Evolutionary conservation across 2,888 invertebrate species (phyloP).

Genomic region (Noctua janthe): DNA sequence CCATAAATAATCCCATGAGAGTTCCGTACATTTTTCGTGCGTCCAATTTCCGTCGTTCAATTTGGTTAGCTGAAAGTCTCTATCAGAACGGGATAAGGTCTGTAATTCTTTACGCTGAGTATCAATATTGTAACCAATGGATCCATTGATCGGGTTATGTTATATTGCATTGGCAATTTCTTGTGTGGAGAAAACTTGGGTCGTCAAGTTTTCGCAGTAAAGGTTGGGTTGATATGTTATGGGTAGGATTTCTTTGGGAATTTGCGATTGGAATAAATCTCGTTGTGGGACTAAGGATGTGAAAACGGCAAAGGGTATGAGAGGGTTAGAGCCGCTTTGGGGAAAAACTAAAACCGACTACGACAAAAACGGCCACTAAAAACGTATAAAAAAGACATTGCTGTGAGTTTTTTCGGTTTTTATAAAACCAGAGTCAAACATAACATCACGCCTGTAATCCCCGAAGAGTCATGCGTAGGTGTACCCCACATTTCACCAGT

Average conservation of each 20-base stretch:
- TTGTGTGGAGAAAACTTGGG: constrained; percentile 46
- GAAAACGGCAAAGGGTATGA: neutral
- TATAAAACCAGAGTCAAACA: too few relatives aligned
- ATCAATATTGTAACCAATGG: constrained; percentile 60
- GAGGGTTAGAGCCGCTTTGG: neutral
- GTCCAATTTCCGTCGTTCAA: constrained; percentile 48
- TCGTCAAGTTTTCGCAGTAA: constrained; percentile 36
- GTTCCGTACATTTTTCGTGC: constrained; percentile 54
- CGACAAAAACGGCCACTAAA: neutral
- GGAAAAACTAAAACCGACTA: neutral
- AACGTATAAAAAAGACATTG: neutral
- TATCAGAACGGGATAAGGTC: constrained; percentile 40
- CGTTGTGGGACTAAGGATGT: neutral
- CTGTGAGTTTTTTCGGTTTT: too few relatives aligned
- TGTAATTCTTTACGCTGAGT: constrained; percentile 46
- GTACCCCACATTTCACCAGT: too few relatives aligned
- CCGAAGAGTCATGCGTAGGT: too few relatives aligned
- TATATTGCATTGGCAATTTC: constrained; percentile 65
- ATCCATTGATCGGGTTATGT: constrained; percentile 55
- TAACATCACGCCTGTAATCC: too few relatives aligned
- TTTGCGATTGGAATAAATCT: constrained; percentile 36
- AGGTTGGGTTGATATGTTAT: constrained; percentile 34
- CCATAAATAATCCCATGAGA: constrained; percentile 62
- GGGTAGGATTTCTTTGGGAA: constrained; percentile 15
- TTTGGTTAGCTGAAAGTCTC: constrained; percentile 37